phyloP scores from a whole-genome alignment of 2,113 vertebrate species.

The Ploceus nigricollis region DNA sequence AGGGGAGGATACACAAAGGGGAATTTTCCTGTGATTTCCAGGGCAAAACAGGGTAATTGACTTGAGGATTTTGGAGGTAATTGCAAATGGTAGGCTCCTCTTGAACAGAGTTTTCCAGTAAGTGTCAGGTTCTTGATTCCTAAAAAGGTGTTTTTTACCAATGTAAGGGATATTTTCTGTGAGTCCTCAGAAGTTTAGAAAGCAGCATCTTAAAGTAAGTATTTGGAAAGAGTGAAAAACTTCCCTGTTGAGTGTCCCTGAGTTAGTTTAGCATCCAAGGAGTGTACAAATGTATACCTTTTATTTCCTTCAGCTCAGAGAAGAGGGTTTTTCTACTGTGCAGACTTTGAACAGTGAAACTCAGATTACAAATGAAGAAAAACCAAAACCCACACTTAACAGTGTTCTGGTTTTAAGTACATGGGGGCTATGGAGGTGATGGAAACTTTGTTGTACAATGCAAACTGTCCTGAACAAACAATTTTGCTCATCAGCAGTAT shows the following conservation, averaged over 20 bases:
- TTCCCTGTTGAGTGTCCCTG: neutral
- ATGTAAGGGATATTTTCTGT: neutral
- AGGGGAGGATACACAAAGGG: neutral
- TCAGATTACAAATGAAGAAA: neutral
- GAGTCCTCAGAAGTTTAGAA: neutral
- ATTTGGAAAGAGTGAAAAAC: neutral
- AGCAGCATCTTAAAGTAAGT: neutral
- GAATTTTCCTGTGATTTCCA: neutral
- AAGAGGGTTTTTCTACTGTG: neutral
- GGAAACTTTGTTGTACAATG: neutral
- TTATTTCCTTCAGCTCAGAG: neutral
- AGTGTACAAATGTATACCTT: neutral
- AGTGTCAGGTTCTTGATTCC: neutral
- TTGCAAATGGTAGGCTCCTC: neutral
- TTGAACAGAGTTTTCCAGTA: neutral
- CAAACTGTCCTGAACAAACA: neutral
- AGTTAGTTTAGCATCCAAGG: neutral
- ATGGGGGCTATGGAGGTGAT: neutral
- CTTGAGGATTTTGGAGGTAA: neutral
- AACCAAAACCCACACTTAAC: neutral
- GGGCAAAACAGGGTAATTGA: neutral
- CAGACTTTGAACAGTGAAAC: neutral
- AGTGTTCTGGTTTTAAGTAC: neutral
- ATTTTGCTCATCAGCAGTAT: neutral
- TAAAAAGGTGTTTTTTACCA: neutral